These are phyloP conservation scores for Epizoanthus illoricatus DNA, from an alignment of 92 coral and sea anemone genomes.

Conservation along the genomic window DNA sequence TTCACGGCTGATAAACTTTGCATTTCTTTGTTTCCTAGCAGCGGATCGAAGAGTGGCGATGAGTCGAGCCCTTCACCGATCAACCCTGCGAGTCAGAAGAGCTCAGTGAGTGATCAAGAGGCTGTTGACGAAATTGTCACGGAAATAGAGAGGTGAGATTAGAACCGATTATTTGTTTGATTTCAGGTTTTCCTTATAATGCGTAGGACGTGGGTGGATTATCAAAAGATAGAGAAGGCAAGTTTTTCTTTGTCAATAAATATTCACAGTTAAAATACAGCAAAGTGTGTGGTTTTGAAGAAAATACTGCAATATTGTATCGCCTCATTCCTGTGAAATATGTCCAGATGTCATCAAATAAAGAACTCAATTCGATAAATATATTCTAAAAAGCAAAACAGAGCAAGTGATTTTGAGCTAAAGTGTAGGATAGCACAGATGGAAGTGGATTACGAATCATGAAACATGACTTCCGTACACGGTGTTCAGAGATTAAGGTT, in stretches of 20 bases:
- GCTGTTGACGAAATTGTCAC: constrained; percentile 73
- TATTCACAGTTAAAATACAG: background rate
- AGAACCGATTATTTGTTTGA: background rate
- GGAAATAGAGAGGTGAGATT: constrained; percentile 58
- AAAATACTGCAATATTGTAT: too few species aligned
- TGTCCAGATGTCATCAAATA: too few species aligned
- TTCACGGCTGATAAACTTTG: background rate
- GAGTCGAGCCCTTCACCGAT: constrained; percentile 23
- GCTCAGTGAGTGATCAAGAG: constrained; percentile 46
- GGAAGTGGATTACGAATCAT: too few species aligned
- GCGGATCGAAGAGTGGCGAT: constrained; percentile 13
- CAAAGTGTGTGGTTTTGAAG: too few species aligned
- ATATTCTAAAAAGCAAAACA: too few species aligned
- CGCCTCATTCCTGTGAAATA: too few species aligned
- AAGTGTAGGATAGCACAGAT: too few species aligned
- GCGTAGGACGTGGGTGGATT: background rate
- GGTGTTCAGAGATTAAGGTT: too few species aligned
- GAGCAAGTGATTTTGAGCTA: too few species aligned
- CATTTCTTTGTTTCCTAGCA: constrained; percentile 10
- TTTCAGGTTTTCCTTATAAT: constrained; percentile 38
- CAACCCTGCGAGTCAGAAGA: constrained; percentile 4
- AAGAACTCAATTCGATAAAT: too few species aligned
- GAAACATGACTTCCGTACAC: too few species aligned
- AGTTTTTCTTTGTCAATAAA: background rate
- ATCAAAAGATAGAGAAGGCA: background rate